Evolutionary conservation across 1,140 invertebrate species (phyloP).

Genomic region (Plectrocnemia conspersa): DNA sequence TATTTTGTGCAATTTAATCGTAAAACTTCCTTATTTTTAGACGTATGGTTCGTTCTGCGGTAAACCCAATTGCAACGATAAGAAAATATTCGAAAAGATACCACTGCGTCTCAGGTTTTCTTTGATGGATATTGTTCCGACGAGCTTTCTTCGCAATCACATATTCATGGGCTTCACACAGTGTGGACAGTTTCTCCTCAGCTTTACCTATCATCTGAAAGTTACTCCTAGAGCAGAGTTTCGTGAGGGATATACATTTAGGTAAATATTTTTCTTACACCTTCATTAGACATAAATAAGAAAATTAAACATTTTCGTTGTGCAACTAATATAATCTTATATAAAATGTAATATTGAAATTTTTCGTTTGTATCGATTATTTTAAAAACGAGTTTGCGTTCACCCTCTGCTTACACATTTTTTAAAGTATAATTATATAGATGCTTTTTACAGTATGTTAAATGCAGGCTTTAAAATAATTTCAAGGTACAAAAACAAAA

Average conservation of each 20-base stretch:
- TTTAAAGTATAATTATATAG: too few relatives aligned
- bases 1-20: too few relatives aligned
- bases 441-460: too few relatives aligned
- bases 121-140: conserved; percentile 55
- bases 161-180: conserved; percentile 90
- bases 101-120: conserved; percentile 58
- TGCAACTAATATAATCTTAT: background rate
- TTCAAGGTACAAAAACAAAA: too few relatives aligned
- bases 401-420: background rate
- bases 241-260: conserved; percentile 47
- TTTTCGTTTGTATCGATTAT: background rate
- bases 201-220: conserved; percentile 56
- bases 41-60: conserved; percentile 44
- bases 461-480: too few relatives aligned
- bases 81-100: conserved; percentile 54
- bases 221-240: conserved; percentile 14
- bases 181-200: conserved; percentile 87
- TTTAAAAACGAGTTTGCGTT: background rate
- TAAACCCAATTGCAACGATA: conserved; percentile 40
- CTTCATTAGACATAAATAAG: too few relatives aligned
- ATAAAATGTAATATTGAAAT: background rate
- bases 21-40: conserved; percentile 41
- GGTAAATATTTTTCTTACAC: conserved; percentile 40
- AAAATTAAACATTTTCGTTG: background rate
- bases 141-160: conserved; percentile 56